Evolutionary conservation across 2,113 vertebrate species (phyloP).

Genomic region (Dasyornis broadbenti): DNA sequence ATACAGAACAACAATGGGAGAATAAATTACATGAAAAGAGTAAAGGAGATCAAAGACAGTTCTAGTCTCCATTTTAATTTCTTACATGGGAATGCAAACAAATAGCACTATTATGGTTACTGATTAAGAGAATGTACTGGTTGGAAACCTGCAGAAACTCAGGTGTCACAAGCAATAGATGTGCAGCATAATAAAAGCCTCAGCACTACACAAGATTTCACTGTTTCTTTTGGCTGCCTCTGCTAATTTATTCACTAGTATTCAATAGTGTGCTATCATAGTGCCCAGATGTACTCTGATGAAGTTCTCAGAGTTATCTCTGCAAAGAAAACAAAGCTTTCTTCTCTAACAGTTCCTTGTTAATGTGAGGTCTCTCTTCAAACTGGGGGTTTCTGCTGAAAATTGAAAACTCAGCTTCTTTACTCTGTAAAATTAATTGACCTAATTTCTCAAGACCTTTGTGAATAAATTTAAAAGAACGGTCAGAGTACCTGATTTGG

Average conservation of each 20-base stretch:
- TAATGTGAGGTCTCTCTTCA: neutral
- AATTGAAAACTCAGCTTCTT: neutral
- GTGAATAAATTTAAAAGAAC: neutral
- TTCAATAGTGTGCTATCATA: neutral
- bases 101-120: neutral
- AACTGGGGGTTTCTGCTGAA: neutral
- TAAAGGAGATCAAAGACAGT: neutral
- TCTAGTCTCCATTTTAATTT: neutral
- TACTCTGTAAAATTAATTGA: neutral
- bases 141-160: neutral
- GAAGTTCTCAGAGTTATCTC: neutral
- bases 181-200: neutral
- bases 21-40: neutral
- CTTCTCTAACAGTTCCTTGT: neutral
- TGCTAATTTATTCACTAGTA: neutral
- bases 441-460: neutral
- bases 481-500: neutral
- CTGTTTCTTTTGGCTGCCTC: neutral
- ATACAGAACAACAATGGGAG: neutral
- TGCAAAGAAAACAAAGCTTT: neutral
- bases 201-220: neutral
- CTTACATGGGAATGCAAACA: neutral
- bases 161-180: neutral
- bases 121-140: neutral
- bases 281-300: neutral